These are phyloP conservation scores for Druon quercuslanigerum DNA, from an alignment of 1,140 invertebrate genomes.

Conservation along the genomic window DNA sequence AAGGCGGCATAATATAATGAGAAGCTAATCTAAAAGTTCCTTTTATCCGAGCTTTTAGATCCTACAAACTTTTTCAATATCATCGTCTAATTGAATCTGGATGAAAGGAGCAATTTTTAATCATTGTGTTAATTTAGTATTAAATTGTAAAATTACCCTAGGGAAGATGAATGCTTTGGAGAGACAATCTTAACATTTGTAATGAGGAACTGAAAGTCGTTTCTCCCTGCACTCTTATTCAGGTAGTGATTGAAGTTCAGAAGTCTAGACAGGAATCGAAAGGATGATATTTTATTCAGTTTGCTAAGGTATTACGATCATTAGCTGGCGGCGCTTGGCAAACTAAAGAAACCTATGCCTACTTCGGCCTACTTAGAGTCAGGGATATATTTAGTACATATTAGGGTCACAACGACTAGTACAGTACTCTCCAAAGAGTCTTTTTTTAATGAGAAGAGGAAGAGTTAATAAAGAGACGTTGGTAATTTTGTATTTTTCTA, in stretches of 20 bases:
- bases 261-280: background rate
- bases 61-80: background rate
- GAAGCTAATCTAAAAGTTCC: background rate
- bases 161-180: too few species aligned
- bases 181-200: too few species aligned
- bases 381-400: conserved; percentile 63
- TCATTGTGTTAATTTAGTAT: background rate
- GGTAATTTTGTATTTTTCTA: background rate
- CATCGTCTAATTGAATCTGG: background rate
- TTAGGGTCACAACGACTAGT: conserved; percentile 60
- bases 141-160: background rate
- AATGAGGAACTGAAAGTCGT: background rate
- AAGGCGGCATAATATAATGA: background rate
- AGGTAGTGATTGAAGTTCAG: background rate
- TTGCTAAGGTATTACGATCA: conserved; percentile 13
- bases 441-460: too few species aligned
- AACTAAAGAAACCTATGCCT: conserved; percentile 63
- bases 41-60: background rate
- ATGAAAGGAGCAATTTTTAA: background rate
- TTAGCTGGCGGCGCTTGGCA: conserved; percentile 42
- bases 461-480: too few species aligned
- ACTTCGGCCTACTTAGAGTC: conserved; percentile 63
- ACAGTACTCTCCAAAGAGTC: conserved; percentile 27
- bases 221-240: background rate
- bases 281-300: conserved; percentile 17